Conservation (phyloP, 2,113 vertebrate species). For the Rhynchomys soricoides region DNA sequence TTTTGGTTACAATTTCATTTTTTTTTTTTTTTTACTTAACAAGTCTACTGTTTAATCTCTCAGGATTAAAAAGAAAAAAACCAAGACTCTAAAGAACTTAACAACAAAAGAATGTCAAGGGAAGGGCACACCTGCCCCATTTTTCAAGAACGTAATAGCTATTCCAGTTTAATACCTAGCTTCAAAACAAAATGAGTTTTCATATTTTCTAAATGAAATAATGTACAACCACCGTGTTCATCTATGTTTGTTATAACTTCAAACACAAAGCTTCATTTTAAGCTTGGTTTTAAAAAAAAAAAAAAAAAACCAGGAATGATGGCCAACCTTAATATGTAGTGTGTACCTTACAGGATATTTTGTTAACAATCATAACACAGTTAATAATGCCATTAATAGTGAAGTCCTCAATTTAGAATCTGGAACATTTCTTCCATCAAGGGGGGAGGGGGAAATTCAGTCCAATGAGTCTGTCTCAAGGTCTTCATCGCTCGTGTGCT, state of each 20-base stretch:
- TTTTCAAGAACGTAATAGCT: slow-evolving; percentile 67
- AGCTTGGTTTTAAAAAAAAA: slow-evolving; percentile 66
- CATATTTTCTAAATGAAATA: slow-evolving; percentile 79
- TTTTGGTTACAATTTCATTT: slow-evolving; percentile 82
- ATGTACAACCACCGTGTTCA: slow-evolving; percentile 79
- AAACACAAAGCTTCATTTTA: slow-evolving; percentile 80
- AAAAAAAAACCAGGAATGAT: slow-evolving; percentile 74
- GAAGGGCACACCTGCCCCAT: slow-evolving; percentile 72
- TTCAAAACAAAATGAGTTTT: slow-evolving; percentile 78
- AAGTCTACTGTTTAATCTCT: slow-evolving; percentile 81
- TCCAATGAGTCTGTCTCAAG: slow-evolving; percentile 83
- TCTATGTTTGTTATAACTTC: slow-evolving; percentile 69
- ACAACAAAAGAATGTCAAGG: slow-evolving; percentile 80
- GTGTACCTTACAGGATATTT: slow-evolving; percentile 79
- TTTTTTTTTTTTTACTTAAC: slow-evolving; percentile 62
- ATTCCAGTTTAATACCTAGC: slow-evolving; percentile 79
- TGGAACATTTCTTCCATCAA: slow-evolving; percentile 83
- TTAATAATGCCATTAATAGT: slow-evolving; percentile 80
- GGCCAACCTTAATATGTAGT: slow-evolving; percentile 79
- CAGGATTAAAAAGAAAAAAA: slow-evolving; percentile 80
- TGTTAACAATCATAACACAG: slow-evolving; percentile 80
- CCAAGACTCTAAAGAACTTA: slow-evolving; percentile 78
- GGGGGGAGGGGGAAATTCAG: slow-evolving; percentile 76
- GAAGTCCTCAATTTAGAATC: slow-evolving; percentile 84
- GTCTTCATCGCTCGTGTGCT: slow-evolving; percentile 82